Evolutionary conservation across 2,888 invertebrate genomes (phyloP).

Genomic region (Taphrorychus bicolor): DNA sequence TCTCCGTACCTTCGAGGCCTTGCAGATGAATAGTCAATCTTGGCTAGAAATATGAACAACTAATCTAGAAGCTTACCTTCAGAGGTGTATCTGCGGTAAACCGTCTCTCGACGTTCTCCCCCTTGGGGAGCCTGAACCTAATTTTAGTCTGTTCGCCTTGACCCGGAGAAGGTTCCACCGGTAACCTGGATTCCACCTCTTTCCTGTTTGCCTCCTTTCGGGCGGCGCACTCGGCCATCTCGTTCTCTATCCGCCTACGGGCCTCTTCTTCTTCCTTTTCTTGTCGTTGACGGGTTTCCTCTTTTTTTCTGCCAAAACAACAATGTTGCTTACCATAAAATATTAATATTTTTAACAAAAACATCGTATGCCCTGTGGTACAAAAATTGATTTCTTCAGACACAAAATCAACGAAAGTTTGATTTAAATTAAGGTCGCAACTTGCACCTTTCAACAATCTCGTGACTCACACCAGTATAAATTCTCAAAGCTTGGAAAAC

Average conservation of each 20-base stretch:
- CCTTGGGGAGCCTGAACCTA: constrained; percentile 82
- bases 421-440: no score
- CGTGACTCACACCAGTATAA: no score
- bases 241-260: constrained; percentile 76
- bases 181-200: constrained; percentile 72
- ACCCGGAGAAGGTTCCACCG: constrained; percentile 71
- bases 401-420: no score
- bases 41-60: no score
- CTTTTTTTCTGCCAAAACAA: constrained; percentile 63
- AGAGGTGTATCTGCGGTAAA: constrained; percentile 70
- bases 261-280: constrained; percentile 77
- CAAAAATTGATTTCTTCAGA: no score
- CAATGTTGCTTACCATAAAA: neutral
- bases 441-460: no score
- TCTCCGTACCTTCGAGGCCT: no score
- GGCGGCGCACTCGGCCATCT: constrained; percentile 74
- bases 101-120: constrained; percentile 77
- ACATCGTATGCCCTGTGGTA: no score
- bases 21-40: no score
- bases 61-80: constrained; percentile 56
- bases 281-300: constrained; percentile 81
- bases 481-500: no score
- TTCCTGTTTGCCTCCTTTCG: constrained; percentile 74
- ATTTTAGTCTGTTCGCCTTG: constrained; percentile 71
- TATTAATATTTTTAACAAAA: neutral